phyloP scores from a whole-genome alignment of 2,888 invertebrate genomes.

The Chrysotoxum bicinctum region DNA sequence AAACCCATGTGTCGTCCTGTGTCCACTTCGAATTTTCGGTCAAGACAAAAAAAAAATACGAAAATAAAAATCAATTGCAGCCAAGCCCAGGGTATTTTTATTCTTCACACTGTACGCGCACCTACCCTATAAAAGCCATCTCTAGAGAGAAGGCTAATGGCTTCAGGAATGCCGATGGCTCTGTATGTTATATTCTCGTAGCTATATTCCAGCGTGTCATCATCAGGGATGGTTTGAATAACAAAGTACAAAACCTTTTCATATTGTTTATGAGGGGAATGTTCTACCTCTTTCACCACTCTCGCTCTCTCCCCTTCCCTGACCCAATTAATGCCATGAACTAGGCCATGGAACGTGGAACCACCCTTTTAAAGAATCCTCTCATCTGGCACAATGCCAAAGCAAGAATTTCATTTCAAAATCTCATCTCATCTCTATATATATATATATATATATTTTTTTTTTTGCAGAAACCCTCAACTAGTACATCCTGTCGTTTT shows the following conservation, averaged over 20 bases:
- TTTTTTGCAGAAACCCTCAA: conserved; percentile 77
- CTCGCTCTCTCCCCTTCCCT: neutral
- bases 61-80: conserved; percentile 34
- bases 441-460: neutral
- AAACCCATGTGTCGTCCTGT: conserved; percentile 29
- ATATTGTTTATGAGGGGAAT: conserved; percentile 11
- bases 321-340: conserved; percentile 55
- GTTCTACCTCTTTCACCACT: conserved; percentile 1
- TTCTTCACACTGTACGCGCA: neutral
- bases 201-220: conserved; percentile 31
- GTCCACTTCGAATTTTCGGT: conserved; percentile 30
- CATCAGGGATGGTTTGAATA: conserved; percentile 19
- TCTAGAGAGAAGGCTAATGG: conserved; percentile 25
- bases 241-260: conserved; percentile 12
- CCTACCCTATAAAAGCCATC: neutral
- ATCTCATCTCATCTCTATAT: too few species aligned
- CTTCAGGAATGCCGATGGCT: conserved; percentile 23
- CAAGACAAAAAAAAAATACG: conserved; percentile 2
- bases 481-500: conserved; percentile 84
- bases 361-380: conserved; percentile 43
- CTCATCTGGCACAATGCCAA: conserved; percentile 59
- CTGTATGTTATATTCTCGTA: conserved; percentile 8
- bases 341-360: conserved; percentile 53
- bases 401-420: conserved; percentile 42
- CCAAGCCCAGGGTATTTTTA: conserved; percentile 40